Conservation (phyloP, 2,888 invertebrate genomes). For the Synanthedon myopaeformis region DNA sequence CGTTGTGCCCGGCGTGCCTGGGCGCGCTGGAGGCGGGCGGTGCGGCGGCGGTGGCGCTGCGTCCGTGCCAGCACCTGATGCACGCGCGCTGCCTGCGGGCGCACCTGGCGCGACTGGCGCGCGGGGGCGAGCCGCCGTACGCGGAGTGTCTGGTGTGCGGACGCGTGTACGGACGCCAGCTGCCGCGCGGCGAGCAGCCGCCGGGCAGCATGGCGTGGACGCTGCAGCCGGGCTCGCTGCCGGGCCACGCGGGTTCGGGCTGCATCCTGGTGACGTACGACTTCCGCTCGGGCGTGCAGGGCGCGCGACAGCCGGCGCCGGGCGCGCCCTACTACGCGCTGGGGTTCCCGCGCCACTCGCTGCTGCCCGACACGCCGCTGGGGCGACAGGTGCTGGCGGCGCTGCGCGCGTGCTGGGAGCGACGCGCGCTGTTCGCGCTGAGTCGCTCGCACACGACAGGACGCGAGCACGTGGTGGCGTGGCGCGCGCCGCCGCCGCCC, state of each 20-base stretch:
- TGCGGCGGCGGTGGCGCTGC: conserved; percentile 71
- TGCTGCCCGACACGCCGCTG: conserved; percentile 85
- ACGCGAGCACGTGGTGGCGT: conserved; percentile 89
- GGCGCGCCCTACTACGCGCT: conserved; percentile 90
- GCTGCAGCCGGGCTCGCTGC: conserved; percentile 54
- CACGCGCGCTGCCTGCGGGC: conserved; percentile 84
- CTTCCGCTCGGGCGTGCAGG: conserved; percentile 88
- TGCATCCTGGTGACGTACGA: conserved; percentile 88
- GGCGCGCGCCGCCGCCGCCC: conserved; percentile 71
- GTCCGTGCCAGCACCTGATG: conserved; percentile 82
- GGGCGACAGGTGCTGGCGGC: conserved; percentile 81
- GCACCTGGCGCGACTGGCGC: conserved; percentile 54
- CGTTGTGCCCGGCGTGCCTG: conserved; percentile 79
- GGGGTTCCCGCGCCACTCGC: conserved; percentile 85
- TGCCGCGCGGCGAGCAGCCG: conserved; percentile 76
- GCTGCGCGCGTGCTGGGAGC: conserved; percentile 85
- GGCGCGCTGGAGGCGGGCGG: conserved; percentile 73
- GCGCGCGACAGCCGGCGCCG: conserved; percentile 81
- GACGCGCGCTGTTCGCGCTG: conserved; percentile 86
- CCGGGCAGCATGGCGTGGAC: conserved; percentile 76
- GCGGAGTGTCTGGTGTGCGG: conserved; percentile 91
- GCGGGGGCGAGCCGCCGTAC: conserved; percentile 70
- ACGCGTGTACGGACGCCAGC: conserved; percentile 83
- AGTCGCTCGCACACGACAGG: conserved; percentile 91
- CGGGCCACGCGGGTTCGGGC: conserved; percentile 83